Evolutionary conservation across 2,113 vertebrate species (phyloP).

Genomic region (Seriola quinqueradiata): DNA sequence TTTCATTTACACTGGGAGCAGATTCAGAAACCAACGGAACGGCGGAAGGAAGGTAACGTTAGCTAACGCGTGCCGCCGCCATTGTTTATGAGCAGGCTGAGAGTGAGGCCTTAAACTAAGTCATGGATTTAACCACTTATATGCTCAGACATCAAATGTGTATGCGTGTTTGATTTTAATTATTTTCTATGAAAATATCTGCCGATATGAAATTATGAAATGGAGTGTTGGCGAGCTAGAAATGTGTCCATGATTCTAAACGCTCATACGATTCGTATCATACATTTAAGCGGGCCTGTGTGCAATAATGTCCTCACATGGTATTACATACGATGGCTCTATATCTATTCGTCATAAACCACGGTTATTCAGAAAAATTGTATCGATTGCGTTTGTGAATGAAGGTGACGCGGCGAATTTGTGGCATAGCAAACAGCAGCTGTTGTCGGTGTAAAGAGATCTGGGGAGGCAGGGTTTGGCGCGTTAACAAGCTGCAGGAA

Average conservation of each 20-base stretch:
- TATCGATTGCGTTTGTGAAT: too few species aligned
- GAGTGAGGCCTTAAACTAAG: conserved; percentile 38
- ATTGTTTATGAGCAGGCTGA: conserved; percentile 71
- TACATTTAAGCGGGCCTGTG: not conserved
- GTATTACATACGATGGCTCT: too few species aligned
- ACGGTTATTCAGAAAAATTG: not conserved
- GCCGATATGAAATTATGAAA: not conserved
- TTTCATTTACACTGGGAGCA: not conserved
- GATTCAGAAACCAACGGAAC: conserved; percentile 1
- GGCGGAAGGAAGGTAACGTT: conserved; percentile 58
- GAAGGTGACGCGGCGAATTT: not conserved
- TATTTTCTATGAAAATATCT: accelerated
- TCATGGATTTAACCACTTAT: not conserved
- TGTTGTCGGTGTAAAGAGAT: not conserved
- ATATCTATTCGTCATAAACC: too few species aligned
- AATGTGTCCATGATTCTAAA: not conserved
- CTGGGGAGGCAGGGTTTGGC: not conserved
- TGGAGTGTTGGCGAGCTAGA: not conserved
- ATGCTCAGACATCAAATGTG: accelerated
- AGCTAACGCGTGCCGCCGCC: conserved; percentile 65
- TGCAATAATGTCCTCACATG: not conserved
- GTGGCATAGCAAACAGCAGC: too few species aligned
- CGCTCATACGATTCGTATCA: not conserved
- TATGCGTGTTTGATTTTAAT: not conserved
- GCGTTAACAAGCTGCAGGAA: not conserved